phyloP scores from a whole-genome alignment of 2,113 vertebrate species.

The Piaya cayana region DNA sequence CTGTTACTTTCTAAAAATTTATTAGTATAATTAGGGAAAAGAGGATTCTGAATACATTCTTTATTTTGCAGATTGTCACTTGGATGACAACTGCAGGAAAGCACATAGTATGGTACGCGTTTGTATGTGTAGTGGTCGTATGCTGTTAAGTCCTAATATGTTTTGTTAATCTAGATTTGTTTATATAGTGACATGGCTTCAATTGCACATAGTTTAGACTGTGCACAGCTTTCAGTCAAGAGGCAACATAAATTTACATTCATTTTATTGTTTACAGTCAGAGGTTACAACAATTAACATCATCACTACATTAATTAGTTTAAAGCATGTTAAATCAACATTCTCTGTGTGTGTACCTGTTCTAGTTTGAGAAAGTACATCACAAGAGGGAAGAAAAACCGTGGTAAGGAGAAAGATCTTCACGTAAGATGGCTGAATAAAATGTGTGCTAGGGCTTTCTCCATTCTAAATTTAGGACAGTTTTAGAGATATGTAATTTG shows the following conservation, averaged over 20 bases:
- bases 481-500: neutral
- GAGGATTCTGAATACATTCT: neutral
- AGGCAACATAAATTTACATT: neutral
- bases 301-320: neutral
- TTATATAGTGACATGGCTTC: neutral
- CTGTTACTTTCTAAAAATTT: neutral
- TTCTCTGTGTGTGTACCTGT: neutral
- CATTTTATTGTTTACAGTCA: neutral
- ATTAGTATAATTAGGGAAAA: neutral
- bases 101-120: neutral
- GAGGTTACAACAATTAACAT: neutral
- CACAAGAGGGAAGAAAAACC: neutral
- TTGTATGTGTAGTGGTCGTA: neutral
- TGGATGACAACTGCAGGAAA: neutral
- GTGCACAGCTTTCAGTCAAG: conserved; percentile 1
- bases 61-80: neutral
- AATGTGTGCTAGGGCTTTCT: neutral
- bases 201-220: neutral
- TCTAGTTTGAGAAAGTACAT: neutral
- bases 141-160: neutral
- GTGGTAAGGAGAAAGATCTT: neutral
- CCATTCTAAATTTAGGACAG: neutral
- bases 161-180: neutral
- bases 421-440: neutral
- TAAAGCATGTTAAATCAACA: neutral